phyloP scores from a whole-genome alignment of 1,140 invertebrate species.

The Drosophila arizonae region DNA sequence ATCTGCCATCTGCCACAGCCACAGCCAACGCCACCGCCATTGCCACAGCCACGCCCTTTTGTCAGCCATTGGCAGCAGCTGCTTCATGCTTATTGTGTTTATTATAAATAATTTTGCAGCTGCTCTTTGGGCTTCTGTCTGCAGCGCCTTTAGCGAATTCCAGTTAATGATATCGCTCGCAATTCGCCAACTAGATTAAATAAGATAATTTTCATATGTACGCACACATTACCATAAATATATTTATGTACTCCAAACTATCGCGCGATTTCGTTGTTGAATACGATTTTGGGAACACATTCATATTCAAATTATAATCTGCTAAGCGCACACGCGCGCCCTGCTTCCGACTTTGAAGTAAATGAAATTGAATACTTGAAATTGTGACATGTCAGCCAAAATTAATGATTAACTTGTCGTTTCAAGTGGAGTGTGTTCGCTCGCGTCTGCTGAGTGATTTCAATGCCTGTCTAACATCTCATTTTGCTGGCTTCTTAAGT shows the following conservation, averaged over 20 bases:
- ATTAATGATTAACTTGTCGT: conserved; percentile 80
- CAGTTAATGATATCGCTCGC: conserved; percentile 13
- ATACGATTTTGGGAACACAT: conserved; percentile 4
- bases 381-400: conserved; percentile 76
- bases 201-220: too few species aligned
- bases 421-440: conserved; percentile 39
- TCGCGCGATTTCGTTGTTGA: background rate
- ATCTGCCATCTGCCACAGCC: conserved; percentile 16
- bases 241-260: background rate
- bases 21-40: too few species aligned
- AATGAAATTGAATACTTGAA: conserved; percentile 80
- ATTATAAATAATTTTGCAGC: conserved; percentile 79
- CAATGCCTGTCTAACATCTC: conserved; percentile 62
- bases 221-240: background rate
- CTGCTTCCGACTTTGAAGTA: conserved; percentile 49
- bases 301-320: background rate
- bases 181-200: background rate
- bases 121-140: conserved; percentile 40
- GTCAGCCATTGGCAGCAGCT: conserved; percentile 72
- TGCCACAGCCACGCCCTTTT: conserved; percentile 29
- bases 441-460: conserved; percentile 47
- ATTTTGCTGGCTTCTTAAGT: conserved; percentile 72
- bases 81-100: conserved; percentile 74
- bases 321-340: background rate
- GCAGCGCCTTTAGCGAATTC: conserved; percentile 17